Evolutionary conservation across 2,888 invertebrate species (phyloP).

Genomic region (Podotricha telesiphe): DNA sequence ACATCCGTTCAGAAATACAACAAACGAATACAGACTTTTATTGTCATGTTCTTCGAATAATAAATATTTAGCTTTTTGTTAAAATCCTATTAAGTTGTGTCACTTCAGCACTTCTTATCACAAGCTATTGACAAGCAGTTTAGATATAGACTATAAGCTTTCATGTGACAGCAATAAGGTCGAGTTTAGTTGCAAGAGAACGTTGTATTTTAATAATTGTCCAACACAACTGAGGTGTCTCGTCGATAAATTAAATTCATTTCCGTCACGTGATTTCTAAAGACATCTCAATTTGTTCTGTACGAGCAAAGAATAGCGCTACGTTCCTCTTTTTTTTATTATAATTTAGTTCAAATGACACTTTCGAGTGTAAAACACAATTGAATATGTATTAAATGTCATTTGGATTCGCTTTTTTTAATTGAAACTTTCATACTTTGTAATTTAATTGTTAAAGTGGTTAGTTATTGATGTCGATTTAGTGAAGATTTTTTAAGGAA

Average conservation of each 20-base stretch:
- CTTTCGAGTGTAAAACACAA: constrained; percentile 45
- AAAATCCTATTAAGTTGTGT: constrained; percentile 77
- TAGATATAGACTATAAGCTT: background rate
- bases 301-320: constrained; percentile 56
- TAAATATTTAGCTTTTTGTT: constrained; percentile 82
- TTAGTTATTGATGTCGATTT: no score
- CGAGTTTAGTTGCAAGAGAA: constrained; percentile 35
- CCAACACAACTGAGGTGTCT: constrained; percentile 66
- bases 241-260: constrained; percentile 82
- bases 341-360: constrained; percentile 63
- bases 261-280: constrained; percentile 78
- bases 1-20: constrained; percentile 64
- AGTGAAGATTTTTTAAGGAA: no score
- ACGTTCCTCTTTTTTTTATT: constrained; percentile 33
- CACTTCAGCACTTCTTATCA: constrained; percentile 13
- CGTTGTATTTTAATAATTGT: constrained; percentile 69
- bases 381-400: background rate
- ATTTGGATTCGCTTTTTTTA: background rate
- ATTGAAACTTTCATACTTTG: no score
- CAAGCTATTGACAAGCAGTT: constrained; percentile 47
- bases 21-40: constrained; percentile 63
- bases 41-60: constrained; percentile 80
- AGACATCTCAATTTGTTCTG: constrained; percentile 81
- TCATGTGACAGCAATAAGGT: constrained; percentile 40
- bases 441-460: no score